These are phyloP conservation scores for Microcebus griseorufus DNA, from an alignment of 2,113 vertebrate genomes.

Conservation along the genomic window DNA sequence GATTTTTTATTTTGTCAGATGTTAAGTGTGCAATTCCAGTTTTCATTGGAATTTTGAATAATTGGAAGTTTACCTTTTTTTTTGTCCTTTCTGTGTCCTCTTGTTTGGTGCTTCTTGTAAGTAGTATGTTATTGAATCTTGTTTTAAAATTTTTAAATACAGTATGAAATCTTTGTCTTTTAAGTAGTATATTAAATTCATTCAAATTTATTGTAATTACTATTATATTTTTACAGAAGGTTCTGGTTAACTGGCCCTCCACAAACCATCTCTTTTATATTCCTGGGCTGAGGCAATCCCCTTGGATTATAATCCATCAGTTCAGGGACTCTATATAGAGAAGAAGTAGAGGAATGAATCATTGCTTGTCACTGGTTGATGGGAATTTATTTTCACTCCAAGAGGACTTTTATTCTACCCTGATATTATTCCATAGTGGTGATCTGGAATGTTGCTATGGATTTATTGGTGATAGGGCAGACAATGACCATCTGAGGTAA, in stretches of 20 bases:
- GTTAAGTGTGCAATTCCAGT: neutral
- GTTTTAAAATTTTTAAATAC: neutral
- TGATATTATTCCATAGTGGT: neutral
- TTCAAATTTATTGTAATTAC: neutral
- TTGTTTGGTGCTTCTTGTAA: neutral
- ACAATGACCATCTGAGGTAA: neutral
- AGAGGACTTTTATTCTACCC: neutral
- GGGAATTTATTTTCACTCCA: neutral
- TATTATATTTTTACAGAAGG: neutral
- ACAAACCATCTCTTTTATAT: neutral
- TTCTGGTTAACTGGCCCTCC: neutral
- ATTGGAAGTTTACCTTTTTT: neutral
- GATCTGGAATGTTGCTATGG: neutral
- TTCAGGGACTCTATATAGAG: neutral
- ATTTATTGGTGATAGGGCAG: neutral
- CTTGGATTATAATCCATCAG: neutral
- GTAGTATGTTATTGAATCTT: neutral
- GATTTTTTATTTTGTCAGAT: neutral
- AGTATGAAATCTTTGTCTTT: neutral
- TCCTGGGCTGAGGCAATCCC: neutral
- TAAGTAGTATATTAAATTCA: neutral
- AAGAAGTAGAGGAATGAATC: neutral
- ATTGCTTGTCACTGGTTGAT: neutral
- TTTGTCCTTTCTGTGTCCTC: neutral
- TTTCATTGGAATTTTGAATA: neutral